These are phyloP conservation scores for Asobara japonica DNA, from an alignment of 1,140 invertebrate genomes.

Conservation along the genomic window DNA sequence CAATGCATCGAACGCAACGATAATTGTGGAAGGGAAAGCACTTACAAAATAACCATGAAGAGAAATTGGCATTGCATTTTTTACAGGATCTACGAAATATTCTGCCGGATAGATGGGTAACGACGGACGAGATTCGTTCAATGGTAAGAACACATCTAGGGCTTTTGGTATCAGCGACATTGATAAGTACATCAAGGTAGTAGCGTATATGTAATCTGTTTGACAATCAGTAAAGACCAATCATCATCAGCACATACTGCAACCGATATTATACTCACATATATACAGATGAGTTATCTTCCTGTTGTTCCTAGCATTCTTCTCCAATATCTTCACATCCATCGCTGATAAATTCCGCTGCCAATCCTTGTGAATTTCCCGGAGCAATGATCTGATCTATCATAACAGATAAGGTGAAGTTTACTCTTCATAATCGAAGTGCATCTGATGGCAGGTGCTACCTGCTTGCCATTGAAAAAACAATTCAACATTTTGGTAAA, in stretches of 20 bases:
- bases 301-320: slow-evolving; percentile 5
- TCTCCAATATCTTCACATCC: slow-evolving; percentile 14
- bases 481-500: slow-evolving; percentile 22
- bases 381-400: slow-evolving; percentile 7
- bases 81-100: slow-evolving; percentile 28
- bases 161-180: slow-evolving; percentile 19
- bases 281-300: slow-evolving; percentile 14
- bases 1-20: slow-evolving; percentile 20
- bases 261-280: neutral
- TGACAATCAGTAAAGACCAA: neutral
- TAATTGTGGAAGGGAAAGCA: slow-evolving; percentile 11
- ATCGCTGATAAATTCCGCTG: neutral
- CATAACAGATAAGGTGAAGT: neutral
- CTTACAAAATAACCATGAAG: slow-evolving; percentile 25
- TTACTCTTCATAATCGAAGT: neutral
- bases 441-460: neutral
- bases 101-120: slow-evolving; percentile 24
- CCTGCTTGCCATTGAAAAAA: slow-evolving; percentile 4
- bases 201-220: neutral
- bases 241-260: neutral
- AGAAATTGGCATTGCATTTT: slow-evolving; percentile 23
- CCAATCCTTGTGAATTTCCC: slow-evolving; percentile 14
- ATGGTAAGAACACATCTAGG: slow-evolving; percentile 25
- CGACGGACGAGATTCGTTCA: slow-evolving; percentile 27
- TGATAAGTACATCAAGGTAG: slow-evolving; percentile 2